phyloP scores from a whole-genome alignment of 2,888 invertebrate species.

The Andricus quercusramuli region DNA sequence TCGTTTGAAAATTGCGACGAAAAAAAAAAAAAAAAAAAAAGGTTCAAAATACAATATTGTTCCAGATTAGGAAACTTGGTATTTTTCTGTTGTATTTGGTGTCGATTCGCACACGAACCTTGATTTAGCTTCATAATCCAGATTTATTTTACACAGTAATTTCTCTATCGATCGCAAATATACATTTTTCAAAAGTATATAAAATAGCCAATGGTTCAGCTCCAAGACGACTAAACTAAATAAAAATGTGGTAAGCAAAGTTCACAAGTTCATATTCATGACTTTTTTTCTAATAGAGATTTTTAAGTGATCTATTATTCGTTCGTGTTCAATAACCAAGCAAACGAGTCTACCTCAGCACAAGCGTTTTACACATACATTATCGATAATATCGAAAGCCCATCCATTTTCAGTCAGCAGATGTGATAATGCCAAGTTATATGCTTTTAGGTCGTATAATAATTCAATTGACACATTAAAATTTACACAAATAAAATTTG shows the following conservation, averaged over 20 bases:
- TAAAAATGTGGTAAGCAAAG: neutral
- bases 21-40: too few relatives aligned
- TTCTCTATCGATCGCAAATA: neutral
- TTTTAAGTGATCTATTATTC: constrained; percentile 12
- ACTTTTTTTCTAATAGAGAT: neutral
- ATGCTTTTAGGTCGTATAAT: constrained; percentile 9
- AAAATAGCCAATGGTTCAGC: too few relatives aligned
- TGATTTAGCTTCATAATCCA: too few relatives aligned
- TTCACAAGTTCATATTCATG: neutral
- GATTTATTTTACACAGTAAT: too few relatives aligned
- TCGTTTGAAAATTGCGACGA: too few relatives aligned
- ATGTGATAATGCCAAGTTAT: constrained; percentile 30
- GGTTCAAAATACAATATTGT: too few relatives aligned
- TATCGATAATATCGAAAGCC: constrained; percentile 30
- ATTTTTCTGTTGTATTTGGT: too few relatives aligned
- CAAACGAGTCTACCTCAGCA: neutral
- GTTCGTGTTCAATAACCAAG: neutral
- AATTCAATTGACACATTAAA: constrained; percentile 2
- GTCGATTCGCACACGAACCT: too few relatives aligned
- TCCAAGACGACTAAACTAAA: neutral
- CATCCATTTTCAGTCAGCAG: constrained; percentile 19
- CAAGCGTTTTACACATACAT: neutral
- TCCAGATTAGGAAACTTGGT: too few relatives aligned
- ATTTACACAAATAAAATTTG: neutral
- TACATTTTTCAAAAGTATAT: neutral